These are phyloP conservation scores for Caligus rogercresseyi DNA, from an alignment of 1,140 invertebrate species.

Conservation along the genomic window DNA sequence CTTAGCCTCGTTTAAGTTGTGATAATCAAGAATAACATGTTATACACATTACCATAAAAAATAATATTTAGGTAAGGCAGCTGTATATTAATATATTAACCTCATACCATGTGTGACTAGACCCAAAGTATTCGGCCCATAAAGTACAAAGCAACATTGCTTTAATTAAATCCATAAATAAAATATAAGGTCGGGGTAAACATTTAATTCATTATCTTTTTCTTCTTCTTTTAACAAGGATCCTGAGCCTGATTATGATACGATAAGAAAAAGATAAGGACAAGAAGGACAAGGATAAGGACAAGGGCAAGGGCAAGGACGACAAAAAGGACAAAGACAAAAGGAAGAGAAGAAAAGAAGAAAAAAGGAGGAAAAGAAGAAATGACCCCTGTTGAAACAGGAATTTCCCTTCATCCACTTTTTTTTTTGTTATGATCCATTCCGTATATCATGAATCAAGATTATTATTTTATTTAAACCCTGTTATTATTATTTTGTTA, in stretches of 20 bases:
- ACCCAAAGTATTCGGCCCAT: not conserved
- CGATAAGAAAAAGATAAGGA: slow-evolving; percentile 14
- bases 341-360: not conserved
- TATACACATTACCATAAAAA: no score
- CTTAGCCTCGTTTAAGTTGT: no score
- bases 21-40: no score
- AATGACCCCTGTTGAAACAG: not conserved
- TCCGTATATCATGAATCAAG: no score
- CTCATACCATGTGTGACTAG: no score
- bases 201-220: not conserved
- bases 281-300: slow-evolving; percentile 5
- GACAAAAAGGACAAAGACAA: slow-evolving; percentile 9
- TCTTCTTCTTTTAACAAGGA: not conserved
- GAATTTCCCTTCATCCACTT: no score
- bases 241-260: slow-evolving; percentile 14
- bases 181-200: not conserved
- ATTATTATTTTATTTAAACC: no score
- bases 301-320: slow-evolving; percentile 4
- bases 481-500: no score
- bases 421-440: no score
- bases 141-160: not conserved
- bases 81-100: no score
- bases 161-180: not conserved
- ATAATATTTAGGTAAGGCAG: no score
- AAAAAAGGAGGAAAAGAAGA: slow-evolving; percentile 10